Percentiles rank a stretch among this genome's conserved stretches.
phyloP scores from a whole-genome alignment of 2,888 invertebrate genomes.

The Epistrophella euchroma region DNA sequence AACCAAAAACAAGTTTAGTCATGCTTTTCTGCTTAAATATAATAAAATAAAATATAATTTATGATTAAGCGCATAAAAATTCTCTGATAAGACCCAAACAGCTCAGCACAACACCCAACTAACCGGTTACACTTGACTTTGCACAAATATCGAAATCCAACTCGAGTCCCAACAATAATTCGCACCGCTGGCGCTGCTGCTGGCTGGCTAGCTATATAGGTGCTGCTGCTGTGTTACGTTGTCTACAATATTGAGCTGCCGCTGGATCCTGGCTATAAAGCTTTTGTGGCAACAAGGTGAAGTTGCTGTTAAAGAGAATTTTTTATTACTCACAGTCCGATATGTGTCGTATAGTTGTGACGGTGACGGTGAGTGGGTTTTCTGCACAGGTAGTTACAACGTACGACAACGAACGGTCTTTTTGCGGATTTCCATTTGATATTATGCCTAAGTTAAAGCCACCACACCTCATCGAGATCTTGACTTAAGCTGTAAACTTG shows the following conservation, averaged over 20 bases:
- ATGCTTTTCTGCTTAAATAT: conserved; percentile 58
- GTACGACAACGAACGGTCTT: conserved; percentile 34
- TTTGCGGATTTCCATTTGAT: conserved; percentile 35
- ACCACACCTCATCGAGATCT: conserved; percentile 58
- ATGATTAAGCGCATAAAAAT: conserved; percentile 74
- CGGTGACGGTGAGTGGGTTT: conserved; percentile 38
- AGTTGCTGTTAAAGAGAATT: conserved; percentile 39
- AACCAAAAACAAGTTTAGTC: conserved; percentile 62
- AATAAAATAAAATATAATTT: conserved; percentile 69
- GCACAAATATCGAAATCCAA: conserved; percentile 31
- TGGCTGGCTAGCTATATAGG: not conserved
- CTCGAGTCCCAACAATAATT: conserved; percentile 2
- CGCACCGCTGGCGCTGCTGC: conserved; percentile 18
- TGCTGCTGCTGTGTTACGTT: conserved; percentile 28
- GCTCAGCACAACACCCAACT: conserved; percentile 30
- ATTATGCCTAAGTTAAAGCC: conserved; percentile 15
- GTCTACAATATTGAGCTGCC: not conserved
- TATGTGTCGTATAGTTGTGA: conserved; percentile 9
- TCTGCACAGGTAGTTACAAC: conserved; percentile 37
- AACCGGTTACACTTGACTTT: conserved; percentile 65
- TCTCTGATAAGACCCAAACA: conserved; percentile 63
- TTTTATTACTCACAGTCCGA: conserved; percentile 63
- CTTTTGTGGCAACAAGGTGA: conserved; percentile 18
- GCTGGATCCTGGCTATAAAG: conserved; percentile 17
- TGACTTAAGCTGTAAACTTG: conserved; percentile 41